Conservation (phyloP, 2,797 vertebrate genomes). For the Coendou prehensilis region DNA sequence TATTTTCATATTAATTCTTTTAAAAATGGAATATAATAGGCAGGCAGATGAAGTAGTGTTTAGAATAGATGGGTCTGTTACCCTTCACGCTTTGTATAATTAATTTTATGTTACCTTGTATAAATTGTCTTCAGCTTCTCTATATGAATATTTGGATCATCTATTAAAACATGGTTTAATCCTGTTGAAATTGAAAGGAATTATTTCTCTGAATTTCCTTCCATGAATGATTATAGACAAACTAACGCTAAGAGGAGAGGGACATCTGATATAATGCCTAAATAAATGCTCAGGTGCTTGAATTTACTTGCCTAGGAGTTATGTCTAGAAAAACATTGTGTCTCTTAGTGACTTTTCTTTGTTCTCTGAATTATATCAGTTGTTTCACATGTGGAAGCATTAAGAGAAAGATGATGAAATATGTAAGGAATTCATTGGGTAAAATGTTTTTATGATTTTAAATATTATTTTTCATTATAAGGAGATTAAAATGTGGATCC, state of each 20-base stretch:
- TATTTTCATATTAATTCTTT: constrained; percentile 11
- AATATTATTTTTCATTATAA: constrained; percentile 17
- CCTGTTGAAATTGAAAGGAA: constrained; percentile 45
- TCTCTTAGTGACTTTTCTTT: neutral
- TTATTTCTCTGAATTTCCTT: constrained; percentile 53
- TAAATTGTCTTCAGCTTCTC: neutral
- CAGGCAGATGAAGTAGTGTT: neutral
- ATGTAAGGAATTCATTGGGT: constrained; percentile 19
- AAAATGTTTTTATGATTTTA: neutral
- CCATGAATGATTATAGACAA: neutral
- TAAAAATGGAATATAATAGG: neutral
- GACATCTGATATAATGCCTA: neutral
- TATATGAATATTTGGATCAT: neutral
- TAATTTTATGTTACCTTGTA: neutral
- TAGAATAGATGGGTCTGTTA: neutral
- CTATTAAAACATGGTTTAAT: constrained; percentile 41
- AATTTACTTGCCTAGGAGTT: neutral
- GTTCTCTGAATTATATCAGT: neutral
- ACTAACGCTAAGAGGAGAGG: neutral
- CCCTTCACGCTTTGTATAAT: neutral
- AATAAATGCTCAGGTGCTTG: neutral
- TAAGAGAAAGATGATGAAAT: constrained; percentile 43
- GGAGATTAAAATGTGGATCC: neutral
- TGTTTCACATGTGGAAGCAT: constrained; percentile 24
- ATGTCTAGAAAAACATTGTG: neutral